These are phyloP conservation scores for Therioaphis trifolii DNA, from an alignment of 2,888 invertebrate species.

Conservation along the genomic window DNA sequence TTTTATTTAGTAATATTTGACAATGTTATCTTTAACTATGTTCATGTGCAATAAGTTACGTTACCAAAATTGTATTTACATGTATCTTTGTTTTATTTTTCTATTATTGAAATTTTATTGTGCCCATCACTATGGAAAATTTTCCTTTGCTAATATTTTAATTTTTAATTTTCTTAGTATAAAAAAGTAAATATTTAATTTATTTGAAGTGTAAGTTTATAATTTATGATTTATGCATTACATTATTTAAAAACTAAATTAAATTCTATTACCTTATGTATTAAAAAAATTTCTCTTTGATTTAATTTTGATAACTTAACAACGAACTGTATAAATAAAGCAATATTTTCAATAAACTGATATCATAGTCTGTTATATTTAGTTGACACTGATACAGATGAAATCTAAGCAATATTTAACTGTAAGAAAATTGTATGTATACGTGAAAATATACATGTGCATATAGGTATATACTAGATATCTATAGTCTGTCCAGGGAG, in stretches of 20 bases:
- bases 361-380: slow-evolving; percentile 43
- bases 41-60: slow-evolving; percentile 57
- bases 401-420: slow-evolving; percentile 56
- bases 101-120: slow-evolving; percentile 46
- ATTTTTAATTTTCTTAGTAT: slow-evolving; percentile 34
- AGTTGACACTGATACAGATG: slow-evolving; percentile 6
- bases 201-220: slow-evolving; percentile 42
- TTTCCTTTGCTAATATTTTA: slow-evolving; percentile 29
- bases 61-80: slow-evolving; percentile 57
- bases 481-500: too few species aligned
- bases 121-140: slow-evolving; percentile 56
- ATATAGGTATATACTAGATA: slow-evolving; percentile 2
- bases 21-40: slow-evolving; percentile 40
- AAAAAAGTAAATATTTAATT: slow-evolving; percentile 27
- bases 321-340: slow-evolving; percentile 28
- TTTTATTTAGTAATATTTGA: slow-evolving; percentile 27
- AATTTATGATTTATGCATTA: slow-evolving; percentile 40
- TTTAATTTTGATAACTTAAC: slow-evolving; percentile 25
- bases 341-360: slow-evolving; percentile 41
- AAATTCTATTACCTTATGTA: slow-evolving; percentile 30
- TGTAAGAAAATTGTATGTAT: slow-evolving; percentile 37
- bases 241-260: slow-evolving; percentile 42
- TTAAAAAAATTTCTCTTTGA: slow-evolving; percentile 6
- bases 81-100: slow-evolving; percentile 48
- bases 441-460: slow-evolving; percentile 4